phyloP scores from a whole-genome alignment of 2,797 vertebrate species.

The Nyctalus aviator region DNA sequence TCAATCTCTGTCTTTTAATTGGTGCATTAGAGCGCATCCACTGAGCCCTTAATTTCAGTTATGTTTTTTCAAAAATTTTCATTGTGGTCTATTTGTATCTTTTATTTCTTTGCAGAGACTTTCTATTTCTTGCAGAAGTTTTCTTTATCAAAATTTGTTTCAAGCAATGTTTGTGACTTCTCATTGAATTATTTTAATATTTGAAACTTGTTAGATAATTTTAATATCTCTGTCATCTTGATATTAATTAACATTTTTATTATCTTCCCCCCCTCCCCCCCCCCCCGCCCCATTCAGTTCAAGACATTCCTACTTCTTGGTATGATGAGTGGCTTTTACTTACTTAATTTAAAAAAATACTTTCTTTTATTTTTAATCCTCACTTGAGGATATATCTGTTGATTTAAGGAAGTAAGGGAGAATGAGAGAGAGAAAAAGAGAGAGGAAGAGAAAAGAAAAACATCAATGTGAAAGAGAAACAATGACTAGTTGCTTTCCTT shows the following conservation, averaged over 20 bases:
- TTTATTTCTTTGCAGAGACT: background rate
- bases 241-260: background rate
- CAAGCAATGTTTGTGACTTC: background rate
- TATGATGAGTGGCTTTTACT: background rate
- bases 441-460: background rate
- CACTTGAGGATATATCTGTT: background rate
- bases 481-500: background rate
- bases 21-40: background rate
- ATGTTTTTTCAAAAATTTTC: background rate
- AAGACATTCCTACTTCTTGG: background rate
- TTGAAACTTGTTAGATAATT: constrained; percentile 22
- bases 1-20: background rate
- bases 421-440: background rate
- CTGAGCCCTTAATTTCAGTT: background rate
- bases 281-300: background rate
- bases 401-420: background rate
- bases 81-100: background rate
- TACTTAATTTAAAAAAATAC: background rate
- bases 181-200: background rate
- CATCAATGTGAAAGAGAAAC: background rate
- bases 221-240: background rate
- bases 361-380: background rate
- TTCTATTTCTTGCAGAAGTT: background rate
- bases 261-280: background rate
- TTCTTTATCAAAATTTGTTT: background rate